A percentile compares a stretch with the other conserved stretches of the same genome.
phyloP scores from a whole-genome alignment of 2,113 vertebrate species.

The Nycticryphes semicollaris region DNA sequence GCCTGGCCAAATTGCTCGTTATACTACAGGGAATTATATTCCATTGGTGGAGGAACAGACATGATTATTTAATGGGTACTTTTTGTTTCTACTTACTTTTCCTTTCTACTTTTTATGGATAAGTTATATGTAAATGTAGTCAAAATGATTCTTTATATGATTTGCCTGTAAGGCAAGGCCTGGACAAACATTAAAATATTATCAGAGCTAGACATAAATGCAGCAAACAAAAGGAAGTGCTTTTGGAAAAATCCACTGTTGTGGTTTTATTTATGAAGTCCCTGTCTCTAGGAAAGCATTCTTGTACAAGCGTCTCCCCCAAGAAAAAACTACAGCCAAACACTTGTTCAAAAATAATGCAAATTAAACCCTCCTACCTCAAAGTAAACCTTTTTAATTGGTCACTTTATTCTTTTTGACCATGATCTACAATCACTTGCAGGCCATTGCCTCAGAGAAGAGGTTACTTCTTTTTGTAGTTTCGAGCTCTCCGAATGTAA shows the following conservation, averaged over 20 bases:
- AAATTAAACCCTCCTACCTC: background rate
- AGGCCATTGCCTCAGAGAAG: background rate
- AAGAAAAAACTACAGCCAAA: background rate
- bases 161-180: background rate
- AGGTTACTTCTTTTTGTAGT: background rate
- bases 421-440: background rate
- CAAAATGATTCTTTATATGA: background rate
- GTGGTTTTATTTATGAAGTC: background rate
- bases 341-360: background rate
- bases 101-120: background rate
- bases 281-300: background rate
- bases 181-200: background rate
- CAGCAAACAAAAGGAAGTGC: background rate
- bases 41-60: constrained; percentile 3
- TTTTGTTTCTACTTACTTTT: constrained; percentile 29
- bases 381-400: background rate
- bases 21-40: constrained; percentile 42
- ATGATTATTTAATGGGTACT: constrained; percentile 44
- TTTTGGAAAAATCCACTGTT: background rate
- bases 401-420: background rate
- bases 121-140: constrained; percentile 9
- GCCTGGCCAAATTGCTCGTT: constrained; percentile 45
- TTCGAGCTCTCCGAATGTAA: background rate
- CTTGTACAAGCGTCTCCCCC: background rate
- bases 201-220: background rate